Base-by-base conservation (phyloP, 1,140 invertebrate genomes). In the Hirudo medicinalis region DNA sequence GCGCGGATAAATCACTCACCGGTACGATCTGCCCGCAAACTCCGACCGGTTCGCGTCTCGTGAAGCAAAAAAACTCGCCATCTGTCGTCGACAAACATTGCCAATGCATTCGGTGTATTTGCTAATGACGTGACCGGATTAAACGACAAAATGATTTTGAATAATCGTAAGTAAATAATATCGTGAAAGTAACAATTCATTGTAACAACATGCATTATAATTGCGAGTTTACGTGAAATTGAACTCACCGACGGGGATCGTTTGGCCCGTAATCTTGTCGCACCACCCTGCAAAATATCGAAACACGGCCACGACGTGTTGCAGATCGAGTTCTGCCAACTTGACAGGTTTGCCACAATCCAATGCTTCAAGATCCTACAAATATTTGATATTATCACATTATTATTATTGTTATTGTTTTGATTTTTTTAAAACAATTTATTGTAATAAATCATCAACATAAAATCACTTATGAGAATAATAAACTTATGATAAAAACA, bases 21-120 rank as follows among this genome's bases (percentile, higher is more conserved):
- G 94, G 94, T 74, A 96, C 96, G 71, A 98, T 97, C 83, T 97
- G 93, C 29, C 90, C 95, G 83, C 93, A 96, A 63, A 99, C 92
- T 66, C 95, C 95, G 32, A 98, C 89, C 0, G 95, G 94, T 81
- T 98, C 94, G 76, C 94, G 70, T 22, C 91, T 36, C 92, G 86
- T 0, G 94, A 97, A 77, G 94, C 94, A 0, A 87, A 87, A 76
- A 96, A 88, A 79, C 89, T 85, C 2, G 91, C 93, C 70, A 43
- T 71, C 70, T 71, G 54, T 49, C 15, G 43, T 49, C 43, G 13
- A 11, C 3, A 5, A 49, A 49, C 3, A 49, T 36, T 36, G 32
- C 32, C 32, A 36, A 36, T 36, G 43, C 9, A 49, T 15, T 15
- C 11, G 43, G 11, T 49, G 13, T 49, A 49, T 40, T 40, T 36